These are phyloP conservation scores for Drosophila melanosoma DNA, from an alignment of 2,888 invertebrate species.

Conservation along the genomic window DNA sequence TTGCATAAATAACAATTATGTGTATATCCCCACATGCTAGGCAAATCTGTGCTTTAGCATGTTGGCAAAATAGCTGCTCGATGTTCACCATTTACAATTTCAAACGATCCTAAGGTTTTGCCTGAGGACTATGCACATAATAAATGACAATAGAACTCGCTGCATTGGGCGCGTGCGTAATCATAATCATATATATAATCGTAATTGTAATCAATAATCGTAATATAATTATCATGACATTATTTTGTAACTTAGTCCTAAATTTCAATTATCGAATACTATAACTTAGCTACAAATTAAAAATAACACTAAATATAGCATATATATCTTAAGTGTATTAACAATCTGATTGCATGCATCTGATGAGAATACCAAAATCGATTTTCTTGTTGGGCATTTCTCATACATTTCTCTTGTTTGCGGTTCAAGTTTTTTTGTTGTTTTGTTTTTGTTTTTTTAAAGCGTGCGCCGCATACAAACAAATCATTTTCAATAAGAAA, in stretches of 20 bases:
- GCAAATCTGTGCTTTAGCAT: slow-evolving; percentile 3
- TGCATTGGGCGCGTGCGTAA: slow-evolving; percentile 35
- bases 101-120: neutral
- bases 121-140: slow-evolving; percentile 40
- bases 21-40: slow-evolving; percentile 30
- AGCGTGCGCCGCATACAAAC: slow-evolving; percentile 59
- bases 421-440: slow-evolving; percentile 13
- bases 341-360: slow-evolving; percentile 65
- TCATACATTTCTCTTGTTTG: slow-evolving; percentile 24
- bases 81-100: neutral
- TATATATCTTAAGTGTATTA: slow-evolving; percentile 53
- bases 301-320: slow-evolving; percentile 51
- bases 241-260: slow-evolving; percentile 50
- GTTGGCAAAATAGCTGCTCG: neutral
- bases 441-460: slow-evolving; percentile 39
- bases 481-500: slow-evolving; percentile 39
- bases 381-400: slow-evolving; percentile 6
- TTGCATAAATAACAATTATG: slow-evolving; percentile 72
- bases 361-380: slow-evolving; percentile 27
- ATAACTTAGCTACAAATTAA: slow-evolving; percentile 63
- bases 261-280: slow-evolving; percentile 63
- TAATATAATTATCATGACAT: slow-evolving; percentile 68
- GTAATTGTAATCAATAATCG: slow-evolving; percentile 56
- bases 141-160: slow-evolving; percentile 46
- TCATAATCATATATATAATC: slow-evolving; percentile 50